These are phyloP conservation scores for Microtus ochrogaster DNA, from an alignment of 2,113 vertebrate genomes.

Conservation along the genomic window DNA sequence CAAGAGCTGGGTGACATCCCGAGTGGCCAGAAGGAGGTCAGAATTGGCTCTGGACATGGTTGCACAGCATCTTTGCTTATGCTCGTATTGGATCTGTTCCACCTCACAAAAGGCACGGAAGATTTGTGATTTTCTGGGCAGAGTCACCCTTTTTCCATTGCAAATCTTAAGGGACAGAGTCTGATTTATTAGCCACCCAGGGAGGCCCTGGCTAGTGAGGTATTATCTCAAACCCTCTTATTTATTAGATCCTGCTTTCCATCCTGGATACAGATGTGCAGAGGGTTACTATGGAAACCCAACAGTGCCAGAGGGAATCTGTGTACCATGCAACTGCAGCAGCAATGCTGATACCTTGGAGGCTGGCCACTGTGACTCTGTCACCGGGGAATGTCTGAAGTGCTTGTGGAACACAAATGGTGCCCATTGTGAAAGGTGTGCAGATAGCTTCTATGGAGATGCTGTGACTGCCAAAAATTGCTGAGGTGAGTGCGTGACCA, in stretches of 20 bases:
- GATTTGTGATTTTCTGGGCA: background rate
- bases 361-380: constrained; percentile 88
- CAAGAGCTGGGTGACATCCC: background rate
- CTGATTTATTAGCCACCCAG: background rate
- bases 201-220: background rate
- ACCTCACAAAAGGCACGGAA: background rate
- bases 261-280: constrained; percentile 89
- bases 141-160: background rate
- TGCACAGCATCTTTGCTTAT: background rate
- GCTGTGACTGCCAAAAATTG: constrained; percentile 91
- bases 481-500: constrained; percentile 84
- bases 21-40: fast-evolving
- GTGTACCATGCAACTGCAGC: constrained; percentile 91
- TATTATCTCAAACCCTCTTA: background rate
- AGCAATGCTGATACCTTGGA: constrained; percentile 90
- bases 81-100: background rate
- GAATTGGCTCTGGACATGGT: fast-evolving
- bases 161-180: background rate
- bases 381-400: constrained; percentile 92
- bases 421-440: constrained; percentile 91
- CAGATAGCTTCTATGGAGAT: constrained; percentile 92
- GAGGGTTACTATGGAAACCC: constrained; percentile 95
- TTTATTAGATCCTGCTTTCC: constrained; percentile 32
- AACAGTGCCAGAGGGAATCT: constrained; percentile 87
- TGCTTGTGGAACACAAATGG: constrained; percentile 92